Percentiles rank a stretch among this genome's conserved stretches.
Evolutionary conservation across 2,797 vertebrate genomes (phyloP).

Genomic region (Melanogrammus aeglefinus): DNA sequence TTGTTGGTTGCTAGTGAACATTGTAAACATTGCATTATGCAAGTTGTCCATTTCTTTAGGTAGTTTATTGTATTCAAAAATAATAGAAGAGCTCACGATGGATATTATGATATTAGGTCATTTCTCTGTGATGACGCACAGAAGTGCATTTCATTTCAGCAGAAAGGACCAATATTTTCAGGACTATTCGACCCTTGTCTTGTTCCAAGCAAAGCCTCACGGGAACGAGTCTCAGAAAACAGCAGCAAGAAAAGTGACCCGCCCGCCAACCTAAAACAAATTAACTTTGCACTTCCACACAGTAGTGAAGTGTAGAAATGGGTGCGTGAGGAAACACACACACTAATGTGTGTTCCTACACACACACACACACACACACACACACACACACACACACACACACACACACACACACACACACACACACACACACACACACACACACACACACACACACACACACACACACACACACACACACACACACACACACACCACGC

Average conservation of each 20-base stretch:
- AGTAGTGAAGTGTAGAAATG: slow-evolving; percentile 8
- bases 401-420: too few species aligned
- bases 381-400: too few species aligned
- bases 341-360: slow-evolving; percentile 40
- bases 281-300: slow-evolving; percentile 52
- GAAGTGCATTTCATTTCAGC: neutral
- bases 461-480: too few species aligned
- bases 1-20: too few species aligned
- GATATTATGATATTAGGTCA: neutral
- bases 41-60: too few species aligned
- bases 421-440: too few species aligned
- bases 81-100: too few species aligned
- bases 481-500: slow-evolving; percentile 42
- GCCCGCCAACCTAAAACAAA: slow-evolving; percentile 29
- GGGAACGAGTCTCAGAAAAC: neutral
- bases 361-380: too few species aligned
- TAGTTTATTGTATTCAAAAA: neutral
- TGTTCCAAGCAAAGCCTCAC: too few species aligned
- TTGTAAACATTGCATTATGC: too few species aligned
- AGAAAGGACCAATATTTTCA: neutral
- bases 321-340: neutral
- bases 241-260: slow-evolving; percentile 35
- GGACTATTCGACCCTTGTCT: neutral
- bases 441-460: too few species aligned
- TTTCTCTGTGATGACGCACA: neutral